Evolutionary conservation across 2,113 vertebrate species (phyloP), one percentile per base, ranked within the genome.

Genomic region (Protomyctophum bolini): DNA sequence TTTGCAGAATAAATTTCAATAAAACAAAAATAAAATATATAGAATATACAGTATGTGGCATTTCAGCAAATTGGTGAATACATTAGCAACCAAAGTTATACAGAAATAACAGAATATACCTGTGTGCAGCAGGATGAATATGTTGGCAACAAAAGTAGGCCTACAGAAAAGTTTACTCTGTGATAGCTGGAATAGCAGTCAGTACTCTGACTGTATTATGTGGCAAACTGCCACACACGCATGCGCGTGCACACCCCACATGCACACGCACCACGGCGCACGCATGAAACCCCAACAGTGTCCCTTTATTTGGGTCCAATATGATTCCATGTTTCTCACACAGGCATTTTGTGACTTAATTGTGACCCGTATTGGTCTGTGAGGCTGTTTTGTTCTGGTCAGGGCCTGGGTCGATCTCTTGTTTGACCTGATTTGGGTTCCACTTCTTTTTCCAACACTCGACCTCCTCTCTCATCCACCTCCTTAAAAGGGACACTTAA

Each of bases 321-420:
- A 80, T n/a, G 21, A 14, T 9, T 12, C 12, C 51, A 7, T 11
- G 9, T 33, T 60, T 11, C 15, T 49, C 41, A 59, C 33, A 29
- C 33, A 48, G 58, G 72, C 66, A 73, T 61, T 79, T 66, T 72
- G 14, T 62, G 73, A 21, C 21, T 21, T 21, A 21, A 51, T 71
- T 47, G 54, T 61, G 68, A 74, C 55, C 58, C 50, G 73, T 65
- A 73, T 77, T 85, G 55, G 58, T 46, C 70, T 61, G 45, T 7
- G 0, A 64, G 51, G 68, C n/a, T 64, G 41, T 72, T 75, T 72
- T 12, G 2, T 10, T 61, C 0, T 8, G 9, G 29, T 8, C 58
- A 21, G 63, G 82, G 51, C 1, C 51, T 11, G 51, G 51, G 51
- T 52, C 50, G 10, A 33, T 62, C 56, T 50, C 7, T 0, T 69